Conservation (phyloP, 2,797 vertebrate genomes). For the Anguilla anguilla region DNA sequence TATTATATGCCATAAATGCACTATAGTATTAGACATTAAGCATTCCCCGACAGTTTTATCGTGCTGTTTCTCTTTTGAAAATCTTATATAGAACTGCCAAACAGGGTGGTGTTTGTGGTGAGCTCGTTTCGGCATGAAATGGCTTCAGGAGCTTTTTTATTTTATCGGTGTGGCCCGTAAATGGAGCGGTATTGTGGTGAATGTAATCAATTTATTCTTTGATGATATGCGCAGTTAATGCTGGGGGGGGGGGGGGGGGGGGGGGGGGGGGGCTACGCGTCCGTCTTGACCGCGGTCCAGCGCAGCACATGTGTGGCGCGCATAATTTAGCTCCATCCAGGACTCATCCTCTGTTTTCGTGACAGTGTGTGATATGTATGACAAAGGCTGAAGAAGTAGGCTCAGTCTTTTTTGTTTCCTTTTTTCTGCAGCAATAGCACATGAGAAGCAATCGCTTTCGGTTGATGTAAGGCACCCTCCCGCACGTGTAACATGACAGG, state of each 20-base stretch:
- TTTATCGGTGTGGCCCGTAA: constrained; percentile 1
- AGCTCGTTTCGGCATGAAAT: background rate
- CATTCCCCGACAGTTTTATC: background rate
- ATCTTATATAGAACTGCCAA: constrained; percentile 6
- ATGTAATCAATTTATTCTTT: constrained; percentile 2
- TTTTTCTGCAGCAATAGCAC: background rate
- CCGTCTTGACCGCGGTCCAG: background rate
- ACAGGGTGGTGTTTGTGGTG: background rate
- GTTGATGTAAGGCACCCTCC: background rate
- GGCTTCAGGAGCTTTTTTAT: background rate
- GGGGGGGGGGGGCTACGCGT: background rate
- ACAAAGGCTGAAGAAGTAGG: background rate
- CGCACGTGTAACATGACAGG: background rate
- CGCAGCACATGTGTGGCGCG: background rate
- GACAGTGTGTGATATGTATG: too few relatives aligned
- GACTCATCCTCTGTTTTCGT: background rate
- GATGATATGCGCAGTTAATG: constrained; percentile 7
- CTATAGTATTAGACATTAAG: background rate
- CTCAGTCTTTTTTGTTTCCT: too few relatives aligned
- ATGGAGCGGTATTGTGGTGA: background rate
- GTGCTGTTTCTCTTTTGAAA: constrained; percentile 8
- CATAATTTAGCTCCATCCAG: background rate
- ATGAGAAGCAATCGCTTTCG: background rate
- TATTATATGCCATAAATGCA: background rate
- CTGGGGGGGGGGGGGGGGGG: background rate